Conservation (phyloP, 2,113 vertebrate species). For the Lycaon pictus region DNA sequence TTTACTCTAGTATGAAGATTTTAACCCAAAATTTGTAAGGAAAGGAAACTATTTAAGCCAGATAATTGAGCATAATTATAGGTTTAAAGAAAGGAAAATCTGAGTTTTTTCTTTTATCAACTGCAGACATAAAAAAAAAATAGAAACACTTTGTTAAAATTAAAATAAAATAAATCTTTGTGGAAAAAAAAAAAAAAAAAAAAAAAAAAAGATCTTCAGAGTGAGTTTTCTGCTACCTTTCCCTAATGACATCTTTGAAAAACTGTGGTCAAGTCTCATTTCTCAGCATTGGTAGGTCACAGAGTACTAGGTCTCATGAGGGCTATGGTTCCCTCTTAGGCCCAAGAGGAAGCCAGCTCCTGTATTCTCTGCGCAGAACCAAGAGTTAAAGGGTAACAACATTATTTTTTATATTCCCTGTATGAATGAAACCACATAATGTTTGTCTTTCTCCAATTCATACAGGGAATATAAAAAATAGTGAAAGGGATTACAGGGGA, state of each 20-base stretch:
- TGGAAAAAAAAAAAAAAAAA: too few relatives aligned
- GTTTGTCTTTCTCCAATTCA: too few relatives aligned
- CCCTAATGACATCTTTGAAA: not conserved
- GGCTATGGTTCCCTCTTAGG: not conserved
- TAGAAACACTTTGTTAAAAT: not conserved
- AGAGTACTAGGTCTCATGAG: not conserved
- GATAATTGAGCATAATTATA: not conserved
- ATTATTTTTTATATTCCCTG: too few relatives aligned
- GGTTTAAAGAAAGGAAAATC: slow-evolving; percentile 20
- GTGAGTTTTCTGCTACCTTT: not conserved
- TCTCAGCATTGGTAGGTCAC: not conserved
- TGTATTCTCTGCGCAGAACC: not conserved
- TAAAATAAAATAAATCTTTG: slow-evolving; percentile 24
- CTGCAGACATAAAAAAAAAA: not conserved
- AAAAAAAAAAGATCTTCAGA: not conserved
- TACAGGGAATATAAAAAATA: too few relatives aligned
- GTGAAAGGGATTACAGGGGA: too few relatives aligned
- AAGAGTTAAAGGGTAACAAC: not conserved
- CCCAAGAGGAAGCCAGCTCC: not conserved
- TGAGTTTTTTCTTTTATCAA: not conserved
- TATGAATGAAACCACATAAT: too few relatives aligned
- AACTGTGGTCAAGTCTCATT: not conserved
- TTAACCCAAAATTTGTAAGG: not conserved
- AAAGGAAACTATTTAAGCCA: slow-evolving; percentile 3
- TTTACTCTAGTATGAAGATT: not conserved